These are phyloP conservation scores for Plebejus anna DNA, from an alignment of 2,888 invertebrate species.

Conservation along the genomic window DNA sequence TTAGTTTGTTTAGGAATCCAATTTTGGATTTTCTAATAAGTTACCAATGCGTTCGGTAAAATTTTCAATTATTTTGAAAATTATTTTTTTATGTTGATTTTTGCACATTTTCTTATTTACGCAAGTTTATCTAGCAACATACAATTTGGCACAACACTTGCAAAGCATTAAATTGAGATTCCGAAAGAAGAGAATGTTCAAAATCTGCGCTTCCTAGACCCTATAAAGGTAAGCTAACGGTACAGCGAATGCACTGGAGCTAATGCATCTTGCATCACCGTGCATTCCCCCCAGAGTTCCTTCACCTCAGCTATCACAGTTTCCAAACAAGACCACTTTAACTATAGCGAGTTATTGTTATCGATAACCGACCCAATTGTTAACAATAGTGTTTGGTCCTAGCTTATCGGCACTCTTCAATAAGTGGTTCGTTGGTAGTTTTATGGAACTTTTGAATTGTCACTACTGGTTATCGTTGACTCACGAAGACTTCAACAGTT, in stretches of 20 bases:
- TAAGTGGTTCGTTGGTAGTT: neutral
- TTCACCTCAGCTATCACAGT: slow-evolving; percentile 55
- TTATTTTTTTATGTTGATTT: too few species aligned
- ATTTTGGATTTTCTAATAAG: too few species aligned
- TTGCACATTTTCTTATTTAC: too few species aligned
- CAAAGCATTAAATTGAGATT: neutral
- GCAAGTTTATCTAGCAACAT: too few species aligned
- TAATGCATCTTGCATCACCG: slow-evolving; percentile 59
- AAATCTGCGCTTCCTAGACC: slow-evolving; percentile 1
- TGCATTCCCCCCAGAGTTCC: slow-evolving; percentile 51
- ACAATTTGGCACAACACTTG: too few species aligned
- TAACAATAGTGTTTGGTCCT: slow-evolving; percentile 51
- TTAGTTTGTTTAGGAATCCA: too few species aligned
- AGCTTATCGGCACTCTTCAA: slow-evolving; percentile 54
- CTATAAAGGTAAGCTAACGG: slow-evolving; percentile 49
- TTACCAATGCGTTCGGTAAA: too few species aligned
- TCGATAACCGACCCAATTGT: slow-evolving; percentile 10
- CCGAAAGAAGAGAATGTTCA: neutral
- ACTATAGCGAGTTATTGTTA: neutral
- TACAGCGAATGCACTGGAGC: slow-evolving; percentile 62
- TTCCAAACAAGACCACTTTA: slow-evolving; percentile 10
- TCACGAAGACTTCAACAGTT: neutral
- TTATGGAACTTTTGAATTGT: slow-evolving; percentile 2
- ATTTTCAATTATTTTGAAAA: too few species aligned
- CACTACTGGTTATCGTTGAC: neutral